Base-by-base conservation (phyloP, 35 echinoderm and acorn worm species). In the Stichopus chloronotus region DNA sequence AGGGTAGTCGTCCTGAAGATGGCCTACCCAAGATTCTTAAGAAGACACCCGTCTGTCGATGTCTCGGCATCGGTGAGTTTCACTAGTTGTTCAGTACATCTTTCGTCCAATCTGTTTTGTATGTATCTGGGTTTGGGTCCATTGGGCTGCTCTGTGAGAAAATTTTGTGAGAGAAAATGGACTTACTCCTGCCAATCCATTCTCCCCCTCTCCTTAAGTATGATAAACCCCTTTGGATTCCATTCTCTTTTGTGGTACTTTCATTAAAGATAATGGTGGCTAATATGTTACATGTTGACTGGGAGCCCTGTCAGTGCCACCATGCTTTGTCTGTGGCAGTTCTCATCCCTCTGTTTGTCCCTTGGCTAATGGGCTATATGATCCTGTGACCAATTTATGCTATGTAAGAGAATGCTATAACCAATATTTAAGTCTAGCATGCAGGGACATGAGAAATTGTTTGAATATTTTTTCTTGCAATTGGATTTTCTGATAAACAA, bases 1-100 rank as follows among this genome's bases (percentile, higher is more conserved):
- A 89, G 87, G 61, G 87, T 21, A 43, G 16, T 52, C 25, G 24
- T 53, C 87, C 87, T n/a, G 9, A 21, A 14, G 87, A 89, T 89
- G 87, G 87, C 14, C 55, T 89, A 74, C 87, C 87, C 5, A 89
- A 89, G 65, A 71, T 89, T 54, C 52, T 89, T 5, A 55, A 72
- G 17, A 61, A 74, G 52, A 89, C 87, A 63, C 60, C 87, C 5
- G 23, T 89, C 22, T 71, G 87, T 89, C 59, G 71, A 63, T 89
- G 87, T 16, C 65, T 89, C 7, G 87, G 87, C 21, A 24, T 89
- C 0, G 87, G 87, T 89, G 16, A 89, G 86, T 54, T 56, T 85
- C 30, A 43, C 30, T 43, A 43, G 30, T 85, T 6, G 25, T 13
- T 55, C 78, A 81, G 9, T 81, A 30, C 14, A 71, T 71, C 11